Base-by-base conservation (phyloP, 2,797 vertebrate genomes). In the Onychomys arenicola region DNA sequence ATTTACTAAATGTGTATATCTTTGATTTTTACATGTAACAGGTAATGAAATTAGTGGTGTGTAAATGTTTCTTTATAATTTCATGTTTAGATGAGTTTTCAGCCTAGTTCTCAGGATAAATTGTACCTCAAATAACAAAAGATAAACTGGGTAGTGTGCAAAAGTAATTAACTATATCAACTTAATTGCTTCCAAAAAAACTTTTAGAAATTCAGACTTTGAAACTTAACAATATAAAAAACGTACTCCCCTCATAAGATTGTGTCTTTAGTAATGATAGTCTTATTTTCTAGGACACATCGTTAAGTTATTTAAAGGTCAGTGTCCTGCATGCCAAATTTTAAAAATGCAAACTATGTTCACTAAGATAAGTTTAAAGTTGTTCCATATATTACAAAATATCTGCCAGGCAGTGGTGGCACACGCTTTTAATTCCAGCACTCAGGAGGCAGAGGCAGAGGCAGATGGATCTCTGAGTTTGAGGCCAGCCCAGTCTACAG, bases 11-110 rank as follows among this genome's bases (percentile, higher is more conserved):
- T 93, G 34, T 83, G 67, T 65, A 52, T 0, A 8, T 49, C 73
- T 82, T 93, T 12, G 71, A 88, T 83, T 89, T 92, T 96, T 94
- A 92, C 10, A 95, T 6, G 1, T 94, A 46, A 59, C 17, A 88
- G 65, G n/a, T 73, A 94, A 46, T 84, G 19, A 90, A 86, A 81
- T 94, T 95, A 77, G 49, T 93, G 14, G 80, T 81, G 80, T 92
- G 17, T 96, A 63, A 34, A 93, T 73, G 8, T 90, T 55, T 88
- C 13, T 83, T 43, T 88, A n/a, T 84, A 59, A 61, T 49, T 71
- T 91, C 82, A 52, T 57, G 19, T 93, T 97, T 46, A 9, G 0
- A 27, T 46, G 76, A 21, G 32, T 77, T 96, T 92, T 94, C 80
- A 84, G 6, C 46, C 75, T 92, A 93, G 40, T 85, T 75, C 16